Evolutionary conservation across 1,140 invertebrate species (phyloP).

Genomic region (Polypedilum pembai): DNA sequence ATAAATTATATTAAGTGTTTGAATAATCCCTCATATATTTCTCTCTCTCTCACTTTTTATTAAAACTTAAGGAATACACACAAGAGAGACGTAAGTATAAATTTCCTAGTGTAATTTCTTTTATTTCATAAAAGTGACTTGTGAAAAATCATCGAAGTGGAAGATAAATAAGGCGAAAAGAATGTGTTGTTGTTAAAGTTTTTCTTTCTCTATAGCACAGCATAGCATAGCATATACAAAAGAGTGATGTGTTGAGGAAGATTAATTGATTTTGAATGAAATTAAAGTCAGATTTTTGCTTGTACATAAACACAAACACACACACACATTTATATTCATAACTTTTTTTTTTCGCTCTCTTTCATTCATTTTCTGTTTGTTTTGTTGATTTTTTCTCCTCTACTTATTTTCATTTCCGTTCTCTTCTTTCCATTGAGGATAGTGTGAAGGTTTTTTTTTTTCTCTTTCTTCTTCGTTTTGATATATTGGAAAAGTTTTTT

Average conservation of each 20-base stretch:
- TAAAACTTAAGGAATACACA: neutral
- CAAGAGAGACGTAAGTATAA: neutral
- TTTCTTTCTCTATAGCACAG: neutral
- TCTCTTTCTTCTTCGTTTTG: too few relatives aligned
- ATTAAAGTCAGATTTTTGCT: neutral
- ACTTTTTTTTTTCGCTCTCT: neutral
- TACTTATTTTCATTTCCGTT: too few relatives aligned
- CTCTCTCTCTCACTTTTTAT: too few relatives aligned
- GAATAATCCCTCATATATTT: too few relatives aligned
- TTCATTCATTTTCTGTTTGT: too few relatives aligned
- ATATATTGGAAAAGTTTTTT: too few relatives aligned
- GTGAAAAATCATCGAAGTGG: neutral
- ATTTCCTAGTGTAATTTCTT: too few relatives aligned
- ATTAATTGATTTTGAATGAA: slow-evolving; percentile 27
- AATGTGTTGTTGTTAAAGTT: slow-evolving; percentile 6
- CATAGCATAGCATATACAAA: neutral
- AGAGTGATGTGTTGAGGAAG: slow-evolving; percentile 25
- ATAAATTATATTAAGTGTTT: too few relatives aligned
- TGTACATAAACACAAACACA: neutral
- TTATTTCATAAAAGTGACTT: neutral
- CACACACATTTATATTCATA: slow-evolving; percentile 12
- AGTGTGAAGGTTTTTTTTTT: too few relatives aligned
- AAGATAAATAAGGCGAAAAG: slow-evolving; percentile 19
- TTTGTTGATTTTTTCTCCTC: too few relatives aligned
- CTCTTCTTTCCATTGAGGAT: too few relatives aligned